Conservation (phyloP, 1,140 invertebrate genomes). For the Bombus confusus region DNA sequence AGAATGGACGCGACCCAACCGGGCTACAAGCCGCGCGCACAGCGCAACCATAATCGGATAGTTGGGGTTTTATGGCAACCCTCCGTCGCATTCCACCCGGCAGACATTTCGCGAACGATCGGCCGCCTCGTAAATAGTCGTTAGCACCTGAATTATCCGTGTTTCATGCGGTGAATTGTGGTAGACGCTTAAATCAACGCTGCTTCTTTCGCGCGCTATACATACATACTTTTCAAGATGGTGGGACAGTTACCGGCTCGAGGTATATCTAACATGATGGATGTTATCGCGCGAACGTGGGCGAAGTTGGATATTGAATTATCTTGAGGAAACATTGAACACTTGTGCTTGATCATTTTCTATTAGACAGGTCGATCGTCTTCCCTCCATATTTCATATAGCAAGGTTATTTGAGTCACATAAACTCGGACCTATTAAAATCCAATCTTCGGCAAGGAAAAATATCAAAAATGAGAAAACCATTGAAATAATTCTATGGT, state of each 20-base stretch:
- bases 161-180: conserved; percentile 20
- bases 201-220: not conserved
- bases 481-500: too few relatives aligned
- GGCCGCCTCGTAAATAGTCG: conserved; percentile 48
- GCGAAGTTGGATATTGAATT: not conserved
- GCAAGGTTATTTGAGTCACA: not conserved
- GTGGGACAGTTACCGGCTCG: not conserved
- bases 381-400: not conserved
- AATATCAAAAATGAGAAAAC: too few relatives aligned
- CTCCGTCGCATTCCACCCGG: conserved; percentile 22
- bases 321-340: not conserved
- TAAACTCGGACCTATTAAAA: not conserved
- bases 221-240: not conserved
- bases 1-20: conserved; percentile 37
- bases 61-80: conserved; percentile 43
- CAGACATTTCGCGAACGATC: conserved; percentile 37
- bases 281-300: not conserved
- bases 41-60: conserved; percentile 49
- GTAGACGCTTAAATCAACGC: conserved; percentile 16
- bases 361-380: not conserved
- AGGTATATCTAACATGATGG: not conserved
- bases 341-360: not conserved
- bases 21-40: not conserved
- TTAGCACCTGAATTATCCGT: conserved; percentile 43
- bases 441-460: not conserved